These are phyloP conservation scores for Willowsia nigromaculata DNA, from an alignment of 2,888 invertebrate genomes.

Conservation along the genomic window DNA sequence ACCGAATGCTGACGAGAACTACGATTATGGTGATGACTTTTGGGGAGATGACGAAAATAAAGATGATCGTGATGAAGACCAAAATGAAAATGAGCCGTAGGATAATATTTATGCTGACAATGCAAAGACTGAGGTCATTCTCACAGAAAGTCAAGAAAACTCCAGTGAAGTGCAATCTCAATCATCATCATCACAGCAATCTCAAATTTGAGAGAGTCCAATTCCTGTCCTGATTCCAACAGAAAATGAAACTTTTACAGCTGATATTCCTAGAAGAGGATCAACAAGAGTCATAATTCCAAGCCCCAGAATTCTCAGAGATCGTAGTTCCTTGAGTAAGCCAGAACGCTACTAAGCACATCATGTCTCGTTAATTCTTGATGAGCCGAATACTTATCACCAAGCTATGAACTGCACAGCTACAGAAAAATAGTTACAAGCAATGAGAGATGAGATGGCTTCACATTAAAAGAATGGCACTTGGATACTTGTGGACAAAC, in stretches of 20 bases:
- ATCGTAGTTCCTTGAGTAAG: neutral
- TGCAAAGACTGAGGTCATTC: too few species aligned
- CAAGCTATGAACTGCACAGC: neutral
- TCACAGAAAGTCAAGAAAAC: too few species aligned
- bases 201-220: conserved; percentile 78
- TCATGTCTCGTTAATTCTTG: neutral
- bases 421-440: conserved; percentile 49
- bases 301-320: neutral
- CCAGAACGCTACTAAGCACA: conserved; percentile 15
- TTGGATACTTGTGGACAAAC: neutral
- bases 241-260: neutral
- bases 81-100: conserved; percentile 78
- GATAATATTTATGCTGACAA: too few species aligned
- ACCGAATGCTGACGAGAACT: too few species aligned
- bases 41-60: neutral
- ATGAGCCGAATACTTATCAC: neutral
- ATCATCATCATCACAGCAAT: too few species aligned
- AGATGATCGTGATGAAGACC: conserved; percentile 67
- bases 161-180: too few species aligned
- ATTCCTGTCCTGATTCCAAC: neutral
- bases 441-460: conserved; percentile 61
- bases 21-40: too few species aligned
- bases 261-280: neutral
- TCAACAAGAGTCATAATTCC: neutral
- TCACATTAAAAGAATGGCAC: neutral